Evolutionary conservation across 2,888 invertebrate species (phyloP).

Genomic region (Drosophila algonquin): DNA sequence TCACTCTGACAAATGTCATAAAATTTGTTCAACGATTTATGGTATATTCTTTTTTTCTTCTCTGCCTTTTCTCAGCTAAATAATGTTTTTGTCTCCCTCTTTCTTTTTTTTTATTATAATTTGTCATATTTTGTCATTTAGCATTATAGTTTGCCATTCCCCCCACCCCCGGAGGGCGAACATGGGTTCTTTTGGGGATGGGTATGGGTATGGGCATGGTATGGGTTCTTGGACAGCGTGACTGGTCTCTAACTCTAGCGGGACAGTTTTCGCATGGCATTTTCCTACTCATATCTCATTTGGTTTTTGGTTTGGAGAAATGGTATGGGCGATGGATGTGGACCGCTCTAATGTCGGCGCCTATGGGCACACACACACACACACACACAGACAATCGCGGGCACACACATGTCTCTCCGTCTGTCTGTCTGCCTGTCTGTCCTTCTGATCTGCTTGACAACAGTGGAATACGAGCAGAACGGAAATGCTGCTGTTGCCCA

Average conservation of each 20-base stretch:
- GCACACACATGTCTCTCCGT: conserved; percentile 27
- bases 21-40: conserved; percentile 38
- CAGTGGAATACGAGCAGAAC: conserved; percentile 60
- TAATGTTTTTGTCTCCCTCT: conserved; percentile 3
- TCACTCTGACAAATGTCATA: conserved; percentile 42
- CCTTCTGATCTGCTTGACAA: conserved; percentile 68
- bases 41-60: neutral
- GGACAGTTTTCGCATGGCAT: conserved; percentile 39
- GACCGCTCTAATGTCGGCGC: conserved; percentile 68
- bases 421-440: conserved; percentile 41
- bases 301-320: conserved; percentile 1
- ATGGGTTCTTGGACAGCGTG: conserved; percentile 3
- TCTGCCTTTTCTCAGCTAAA: conserved; percentile 11
- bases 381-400: neutral
- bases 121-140: conserved; percentile 75
- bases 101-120: conserved; percentile 56
- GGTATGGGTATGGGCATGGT: neutral
- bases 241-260: conserved; percentile 31
- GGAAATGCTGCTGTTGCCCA: conserved; percentile 65
- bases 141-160: conserved; percentile 58
- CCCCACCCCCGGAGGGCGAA: neutral
- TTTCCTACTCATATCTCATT: conserved; percentile 45
- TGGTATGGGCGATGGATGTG: neutral
- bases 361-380: conserved; percentile 55
- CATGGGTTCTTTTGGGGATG: neutral